Evolutionary conservation across 2,797 vertebrate species (phyloP).

Genomic region (Rhinophrynus dorsalis): DNA sequence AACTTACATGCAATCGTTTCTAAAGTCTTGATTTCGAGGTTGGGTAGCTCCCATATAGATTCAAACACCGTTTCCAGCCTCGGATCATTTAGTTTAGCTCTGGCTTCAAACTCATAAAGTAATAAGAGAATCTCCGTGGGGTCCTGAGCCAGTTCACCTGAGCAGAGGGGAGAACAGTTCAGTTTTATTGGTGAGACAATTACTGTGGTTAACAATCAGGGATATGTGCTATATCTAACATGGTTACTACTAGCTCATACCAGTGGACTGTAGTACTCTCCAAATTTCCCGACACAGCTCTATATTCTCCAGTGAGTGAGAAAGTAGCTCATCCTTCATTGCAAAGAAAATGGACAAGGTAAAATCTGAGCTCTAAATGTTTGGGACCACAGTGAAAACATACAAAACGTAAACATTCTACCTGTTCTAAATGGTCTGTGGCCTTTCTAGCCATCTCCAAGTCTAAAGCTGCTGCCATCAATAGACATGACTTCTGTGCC

Average conservation of each 20-base stretch:
- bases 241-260: constrained; percentile 60
- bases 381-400: not conserved
- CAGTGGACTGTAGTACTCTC: constrained; percentile 81
- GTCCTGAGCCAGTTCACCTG: constrained; percentile 77
- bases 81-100: constrained; percentile 84
- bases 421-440: constrained; percentile 70
- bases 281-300: constrained; percentile 80
- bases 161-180: constrained; percentile 23
- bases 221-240: not conserved
- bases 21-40: constrained; percentile 76
- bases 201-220: not conserved
- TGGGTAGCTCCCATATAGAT: constrained; percentile 77
- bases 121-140: constrained; percentile 81
- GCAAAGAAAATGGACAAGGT: constrained; percentile 39
- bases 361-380: not conserved
- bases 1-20: constrained; percentile 85
- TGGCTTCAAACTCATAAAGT: constrained; percentile 90
- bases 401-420: constrained; percentile 53
- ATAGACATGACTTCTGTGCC: constrained; percentile 86
- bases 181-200: not conserved
- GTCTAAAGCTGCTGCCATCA: constrained; percentile 83
- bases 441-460: constrained; percentile 78
- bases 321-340: constrained; percentile 75
- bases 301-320: constrained; percentile 76
- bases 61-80: constrained; percentile 76